Conservation (phyloP, 2,888 invertebrate species). For the Melanargia galathea region DNA sequence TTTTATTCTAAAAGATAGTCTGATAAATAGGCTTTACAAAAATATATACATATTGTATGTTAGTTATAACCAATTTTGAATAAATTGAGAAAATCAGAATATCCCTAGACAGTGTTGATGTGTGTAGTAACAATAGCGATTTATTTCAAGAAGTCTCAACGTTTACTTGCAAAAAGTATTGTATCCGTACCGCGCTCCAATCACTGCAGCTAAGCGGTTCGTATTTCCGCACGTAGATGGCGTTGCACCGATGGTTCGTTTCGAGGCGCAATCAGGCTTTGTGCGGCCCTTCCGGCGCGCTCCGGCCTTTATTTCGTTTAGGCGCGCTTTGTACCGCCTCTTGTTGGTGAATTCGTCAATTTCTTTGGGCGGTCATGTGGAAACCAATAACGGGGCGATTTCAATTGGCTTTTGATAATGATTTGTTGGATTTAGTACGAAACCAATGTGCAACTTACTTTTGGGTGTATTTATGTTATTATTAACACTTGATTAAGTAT, state of each 20-base stretch:
- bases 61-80: no score
- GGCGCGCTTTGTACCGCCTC: constrained; percentile 52
- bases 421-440: constrained; percentile 15
- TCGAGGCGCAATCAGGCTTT: constrained; percentile 62
- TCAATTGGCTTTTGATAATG: constrained; percentile 37
- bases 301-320: constrained; percentile 60
- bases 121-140: not conserved
- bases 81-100: no score
- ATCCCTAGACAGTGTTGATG: no score
- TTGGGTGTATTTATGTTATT: no score
- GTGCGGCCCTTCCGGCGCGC: constrained; percentile 60
- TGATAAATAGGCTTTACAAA: no score
- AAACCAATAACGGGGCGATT: constrained; percentile 65
- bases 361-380: constrained; percentile 65
- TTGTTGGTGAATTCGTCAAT: constrained; percentile 55
- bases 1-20: no score
- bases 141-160: not conserved
- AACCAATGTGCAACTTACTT: not conserved
- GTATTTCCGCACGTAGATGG: constrained; percentile 76
- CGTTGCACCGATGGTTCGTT: constrained; percentile 57
- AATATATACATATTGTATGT: no score
- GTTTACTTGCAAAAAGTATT: not conserved
- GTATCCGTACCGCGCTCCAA: constrained; percentile 32
- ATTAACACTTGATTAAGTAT: no score
- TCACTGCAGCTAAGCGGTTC: constrained; percentile 65